Conservation (phyloP, 2,888 invertebrate species). For the Ochropleura plecta region DNA sequence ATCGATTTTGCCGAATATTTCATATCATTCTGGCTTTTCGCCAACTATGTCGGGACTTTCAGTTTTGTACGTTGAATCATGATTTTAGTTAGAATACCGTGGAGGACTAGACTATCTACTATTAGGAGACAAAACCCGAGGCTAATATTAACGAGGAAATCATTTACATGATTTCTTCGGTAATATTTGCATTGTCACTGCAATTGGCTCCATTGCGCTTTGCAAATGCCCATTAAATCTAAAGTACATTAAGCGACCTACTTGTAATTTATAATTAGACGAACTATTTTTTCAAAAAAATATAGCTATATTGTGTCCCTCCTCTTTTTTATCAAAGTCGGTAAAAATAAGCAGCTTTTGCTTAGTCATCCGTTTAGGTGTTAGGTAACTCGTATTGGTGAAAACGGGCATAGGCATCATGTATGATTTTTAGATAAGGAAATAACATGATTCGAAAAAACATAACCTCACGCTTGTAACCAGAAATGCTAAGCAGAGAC, state of each 20-base stretch:
- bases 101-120: not conserved
- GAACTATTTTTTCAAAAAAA: too few relatives aligned
- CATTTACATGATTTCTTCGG: too few relatives aligned
- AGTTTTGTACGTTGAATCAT: slow-evolving; percentile 33
- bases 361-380: not conserved
- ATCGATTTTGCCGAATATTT: slow-evolving; percentile 52
- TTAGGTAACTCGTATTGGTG: not conserved
- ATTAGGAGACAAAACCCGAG: not conserved
- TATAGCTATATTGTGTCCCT: too few relatives aligned
- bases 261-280: too few relatives aligned
- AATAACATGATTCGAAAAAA: not conserved
- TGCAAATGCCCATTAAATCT: not conserved
- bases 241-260: not conserved
- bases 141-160: not conserved
- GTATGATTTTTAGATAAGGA: not conserved
- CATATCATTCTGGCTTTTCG: slow-evolving; percentile 25
- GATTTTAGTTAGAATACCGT: slow-evolving; percentile 11
- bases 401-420: not conserved
- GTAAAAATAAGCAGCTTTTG: not conserved
- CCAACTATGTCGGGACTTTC: slow-evolving; percentile 24
- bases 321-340: too few relatives aligned
- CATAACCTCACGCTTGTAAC: not conserved
- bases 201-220: not conserved
- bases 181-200: not conserved
- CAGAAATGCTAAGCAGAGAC: not conserved